Evolutionary conservation across 2,888 invertebrate genomes (phyloP).

Genomic region (Corbicula japonica): DNA sequence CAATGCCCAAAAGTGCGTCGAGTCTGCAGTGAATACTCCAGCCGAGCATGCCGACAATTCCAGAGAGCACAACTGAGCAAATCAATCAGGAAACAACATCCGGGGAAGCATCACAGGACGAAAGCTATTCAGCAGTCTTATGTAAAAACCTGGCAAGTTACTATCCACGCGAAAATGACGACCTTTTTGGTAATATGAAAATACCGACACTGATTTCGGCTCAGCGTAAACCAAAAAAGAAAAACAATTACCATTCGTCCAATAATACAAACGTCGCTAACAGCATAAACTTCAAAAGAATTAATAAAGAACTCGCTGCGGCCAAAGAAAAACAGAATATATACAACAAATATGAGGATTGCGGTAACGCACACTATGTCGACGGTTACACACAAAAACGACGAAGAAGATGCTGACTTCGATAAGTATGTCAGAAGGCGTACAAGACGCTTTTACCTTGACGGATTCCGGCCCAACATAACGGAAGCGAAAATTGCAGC

Average conservation of each 20-base stretch:
- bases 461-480: background rate
- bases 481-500: background rate
- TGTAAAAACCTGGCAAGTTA: too few relatives aligned
- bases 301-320: background rate
- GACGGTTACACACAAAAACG: background rate
- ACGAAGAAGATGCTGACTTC: background rate
- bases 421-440: background rate
- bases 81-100: too few relatives aligned
- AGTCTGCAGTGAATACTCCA: too few relatives aligned
- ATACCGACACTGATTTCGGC: too few relatives aligned
- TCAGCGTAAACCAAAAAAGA: too few relatives aligned
- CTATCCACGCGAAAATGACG: too few relatives aligned
- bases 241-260: background rate
- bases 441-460: conserved; percentile 7
- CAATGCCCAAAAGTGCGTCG: too few relatives aligned
- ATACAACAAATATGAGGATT: background rate
- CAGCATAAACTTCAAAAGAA: background rate
- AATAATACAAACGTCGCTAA: background rate
- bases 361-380: background rate
- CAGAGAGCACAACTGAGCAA: too few relatives aligned
- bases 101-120: too few relatives aligned
- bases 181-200: too few relatives aligned
- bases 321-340: background rate
- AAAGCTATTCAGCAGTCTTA: too few relatives aligned
- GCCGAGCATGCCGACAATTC: too few relatives aligned